Conservation (phyloP, 2,797 vertebrate species). For the Crax fasciolata region DNA sequence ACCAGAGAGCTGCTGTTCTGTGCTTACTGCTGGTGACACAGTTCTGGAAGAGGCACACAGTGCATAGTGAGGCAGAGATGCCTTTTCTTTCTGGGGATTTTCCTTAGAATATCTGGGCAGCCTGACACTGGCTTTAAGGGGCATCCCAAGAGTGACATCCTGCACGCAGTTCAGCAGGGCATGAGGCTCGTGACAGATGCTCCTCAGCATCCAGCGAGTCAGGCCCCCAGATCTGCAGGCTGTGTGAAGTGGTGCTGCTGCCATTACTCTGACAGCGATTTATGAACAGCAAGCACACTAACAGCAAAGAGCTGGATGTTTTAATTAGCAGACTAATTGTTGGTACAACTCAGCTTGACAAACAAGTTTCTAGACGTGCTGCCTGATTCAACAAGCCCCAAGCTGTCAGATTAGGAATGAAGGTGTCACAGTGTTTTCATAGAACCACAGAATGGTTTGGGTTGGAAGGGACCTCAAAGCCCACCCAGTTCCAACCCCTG, state of each 20-base stretch:
- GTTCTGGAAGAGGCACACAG: background rate
- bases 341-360: background rate
- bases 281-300: background rate
- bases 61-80: background rate
- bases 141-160: background rate
- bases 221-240: rapidly evolving
- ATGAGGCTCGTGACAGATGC: background rate
- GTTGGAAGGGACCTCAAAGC: too few species aligned
- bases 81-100: background rate
- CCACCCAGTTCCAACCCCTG: too few species aligned
- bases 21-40: rapidly evolving
- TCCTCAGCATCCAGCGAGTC: background rate
- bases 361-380: background rate
- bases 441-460: too few species aligned
- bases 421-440: background rate
- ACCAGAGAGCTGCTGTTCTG: background rate
- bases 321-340: background rate
- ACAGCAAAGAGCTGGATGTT: background rate
- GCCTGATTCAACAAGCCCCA: background rate
- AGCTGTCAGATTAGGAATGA: background rate
- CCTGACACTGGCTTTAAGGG: background rate
- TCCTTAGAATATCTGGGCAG: background rate
- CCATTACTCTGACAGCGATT: background rate
- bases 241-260: background rate
- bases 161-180: background rate